phyloP scores from a whole-genome alignment of 2,113 vertebrate genomes.

The Nothoprocta perdicaria region DNA sequence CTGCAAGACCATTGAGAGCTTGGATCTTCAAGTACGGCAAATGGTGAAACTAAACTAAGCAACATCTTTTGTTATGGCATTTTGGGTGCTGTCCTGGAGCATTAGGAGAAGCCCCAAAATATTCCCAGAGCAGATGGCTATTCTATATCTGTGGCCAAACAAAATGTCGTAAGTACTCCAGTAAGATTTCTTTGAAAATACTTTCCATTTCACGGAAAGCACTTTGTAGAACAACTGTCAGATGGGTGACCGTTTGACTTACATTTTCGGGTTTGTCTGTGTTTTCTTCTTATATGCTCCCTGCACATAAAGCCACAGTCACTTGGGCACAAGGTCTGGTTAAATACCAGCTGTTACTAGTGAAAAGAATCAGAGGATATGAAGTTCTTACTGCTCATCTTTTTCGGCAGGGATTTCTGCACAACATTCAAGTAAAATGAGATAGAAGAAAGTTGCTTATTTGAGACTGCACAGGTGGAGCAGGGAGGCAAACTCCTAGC shows the following conservation, averaged over 20 bases:
- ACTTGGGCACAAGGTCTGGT: not conserved
- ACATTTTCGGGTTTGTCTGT: not conserved
- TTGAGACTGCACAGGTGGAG: not conserved
- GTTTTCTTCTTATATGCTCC: not conserved
- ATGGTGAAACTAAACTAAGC: not conserved
- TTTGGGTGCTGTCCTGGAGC: not conserved
- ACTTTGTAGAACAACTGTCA: not conserved
- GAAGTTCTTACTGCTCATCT: not conserved
- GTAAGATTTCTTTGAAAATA: slow-evolving; percentile 10
- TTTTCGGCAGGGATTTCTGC: not conserved
- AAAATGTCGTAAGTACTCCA: not conserved
- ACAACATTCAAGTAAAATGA: not conserved
- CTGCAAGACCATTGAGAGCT: not conserved
- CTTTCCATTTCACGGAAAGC: not conserved
- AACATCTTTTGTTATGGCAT: not conserved
- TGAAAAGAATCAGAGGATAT: not conserved
- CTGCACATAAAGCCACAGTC: fast-evolving
- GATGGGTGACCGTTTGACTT: not conserved
- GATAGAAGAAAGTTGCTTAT: not conserved
- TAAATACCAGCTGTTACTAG: not conserved
- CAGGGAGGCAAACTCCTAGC: not conserved
- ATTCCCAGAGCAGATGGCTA: not conserved
- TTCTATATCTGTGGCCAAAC: not conserved
- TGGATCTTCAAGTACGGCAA: not conserved
- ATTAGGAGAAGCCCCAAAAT: not conserved